A percentile compares a stretch with the other conserved stretches of the same genome.
phyloP scores from a whole-genome alignment of 2,113 vertebrate genomes.

The Lipotes vexillifer region DNA sequence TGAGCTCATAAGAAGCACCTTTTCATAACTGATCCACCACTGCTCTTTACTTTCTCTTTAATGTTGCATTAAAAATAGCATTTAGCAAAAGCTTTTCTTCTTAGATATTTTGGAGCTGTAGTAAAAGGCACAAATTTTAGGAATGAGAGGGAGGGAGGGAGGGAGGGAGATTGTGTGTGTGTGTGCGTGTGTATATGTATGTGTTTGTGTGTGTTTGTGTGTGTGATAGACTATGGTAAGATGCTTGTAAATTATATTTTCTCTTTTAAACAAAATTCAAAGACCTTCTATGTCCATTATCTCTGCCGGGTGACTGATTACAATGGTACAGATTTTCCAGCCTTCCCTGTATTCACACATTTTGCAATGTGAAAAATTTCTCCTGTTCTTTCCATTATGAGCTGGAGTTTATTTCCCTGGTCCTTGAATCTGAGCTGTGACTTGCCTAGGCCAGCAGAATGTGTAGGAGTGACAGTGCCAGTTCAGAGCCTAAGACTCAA shows the following conservation, averaged over 20 bases:
- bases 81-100: background rate
- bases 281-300: background rate
- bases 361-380: background rate
- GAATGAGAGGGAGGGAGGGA: background rate
- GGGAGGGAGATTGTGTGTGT: background rate
- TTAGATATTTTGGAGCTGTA: background rate
- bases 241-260: background rate
- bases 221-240: background rate
- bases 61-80: background rate
- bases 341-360: background rate
- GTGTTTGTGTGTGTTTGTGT: background rate
- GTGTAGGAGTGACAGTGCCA: background rate
- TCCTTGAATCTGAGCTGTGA: background rate
- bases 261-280: background rate
- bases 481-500: background rate
- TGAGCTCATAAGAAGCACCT: background rate
- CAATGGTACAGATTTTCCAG: background rate
- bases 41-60: background rate
- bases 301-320: background rate
- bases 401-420: background rate
- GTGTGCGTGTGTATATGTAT: background rate
- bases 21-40: background rate
- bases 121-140: background rate
- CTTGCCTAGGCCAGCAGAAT: background rate
- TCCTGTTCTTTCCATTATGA: background rate